Conservation (phyloP, 2,797 vertebrate species). For the Bradypodion pumilum region DNA sequence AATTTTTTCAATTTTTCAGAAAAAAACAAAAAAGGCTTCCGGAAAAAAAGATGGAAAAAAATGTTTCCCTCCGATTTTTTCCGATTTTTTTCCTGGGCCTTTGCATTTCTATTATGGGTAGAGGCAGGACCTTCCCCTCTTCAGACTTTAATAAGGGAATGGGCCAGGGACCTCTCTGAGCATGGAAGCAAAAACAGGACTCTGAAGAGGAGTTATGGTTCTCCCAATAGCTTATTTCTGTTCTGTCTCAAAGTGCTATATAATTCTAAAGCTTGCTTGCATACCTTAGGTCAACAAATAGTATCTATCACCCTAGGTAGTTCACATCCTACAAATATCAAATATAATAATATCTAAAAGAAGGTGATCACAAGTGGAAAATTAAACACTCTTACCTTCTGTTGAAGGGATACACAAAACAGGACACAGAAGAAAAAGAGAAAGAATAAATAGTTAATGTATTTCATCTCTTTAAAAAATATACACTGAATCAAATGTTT, state of each 20-base stretch:
- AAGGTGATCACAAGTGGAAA: background rate
- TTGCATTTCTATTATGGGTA: no score
- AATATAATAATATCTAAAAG: background rate
- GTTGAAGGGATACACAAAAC: constrained; percentile 39
- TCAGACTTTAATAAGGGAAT: no score
- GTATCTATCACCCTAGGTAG: background rate
- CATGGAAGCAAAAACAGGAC: no score
- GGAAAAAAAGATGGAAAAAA: no score
- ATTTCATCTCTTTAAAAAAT: constrained; percentile 1
- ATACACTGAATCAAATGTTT: background rate
- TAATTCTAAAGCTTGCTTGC: background rate
- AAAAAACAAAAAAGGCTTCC: no score
- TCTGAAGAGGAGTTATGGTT: no score
- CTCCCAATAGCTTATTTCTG: background rate
- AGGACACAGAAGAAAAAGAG: constrained; percentile 21
- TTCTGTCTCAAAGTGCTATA: background rate
- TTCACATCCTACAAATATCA: background rate
- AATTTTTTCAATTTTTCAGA: no score
- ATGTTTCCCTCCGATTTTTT: no score
- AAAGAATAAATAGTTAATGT: constrained; percentile 26
- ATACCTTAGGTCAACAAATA: background rate
- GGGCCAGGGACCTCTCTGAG: no score
- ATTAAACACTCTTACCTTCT: constrained; percentile 53
- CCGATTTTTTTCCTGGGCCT: no score
- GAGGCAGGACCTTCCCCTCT: no score